These are phyloP conservation scores for Monopis laevigella DNA, from an alignment of 2,888 invertebrate species.

Conservation along the genomic window DNA sequence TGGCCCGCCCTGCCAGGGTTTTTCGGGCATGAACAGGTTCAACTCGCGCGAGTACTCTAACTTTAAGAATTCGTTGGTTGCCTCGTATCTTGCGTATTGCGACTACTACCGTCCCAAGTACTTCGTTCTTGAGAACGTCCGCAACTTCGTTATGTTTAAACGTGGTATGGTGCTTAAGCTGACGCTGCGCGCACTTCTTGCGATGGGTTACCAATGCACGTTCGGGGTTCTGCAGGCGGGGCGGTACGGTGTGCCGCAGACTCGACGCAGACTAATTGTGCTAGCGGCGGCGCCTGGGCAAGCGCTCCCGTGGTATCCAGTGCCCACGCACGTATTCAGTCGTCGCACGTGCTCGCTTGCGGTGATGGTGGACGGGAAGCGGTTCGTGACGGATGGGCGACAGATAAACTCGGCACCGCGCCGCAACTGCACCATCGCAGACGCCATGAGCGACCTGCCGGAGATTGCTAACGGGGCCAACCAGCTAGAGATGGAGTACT, in stretches of 20 bases:
- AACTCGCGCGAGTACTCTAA: conserved; percentile 52
- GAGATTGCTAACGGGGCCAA: conserved; percentile 44
- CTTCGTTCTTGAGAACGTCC: conserved; percentile 63
- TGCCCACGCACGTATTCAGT: conserved; percentile 55
- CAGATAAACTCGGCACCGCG: conserved; percentile 40
- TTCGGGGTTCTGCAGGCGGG: conserved; percentile 65
- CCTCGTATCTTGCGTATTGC: conserved; percentile 58
- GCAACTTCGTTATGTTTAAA: conserved; percentile 62
- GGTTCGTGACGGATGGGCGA: conserved; percentile 24
- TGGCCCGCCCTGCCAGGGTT: conserved; percentile 68
- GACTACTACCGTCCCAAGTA: conserved; percentile 62
- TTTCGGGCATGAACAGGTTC: conserved; percentile 64
- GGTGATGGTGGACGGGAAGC: conserved; percentile 43
- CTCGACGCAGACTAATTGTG: conserved; percentile 54
- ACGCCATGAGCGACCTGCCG: conserved; percentile 60
- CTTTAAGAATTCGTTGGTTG: conserved; percentile 62
- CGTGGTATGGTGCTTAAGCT: conserved; percentile 54
- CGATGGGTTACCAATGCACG: conserved; percentile 64
- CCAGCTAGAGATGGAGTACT: conserved; percentile 38
- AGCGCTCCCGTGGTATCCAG: conserved; percentile 52
- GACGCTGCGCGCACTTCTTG: conserved; percentile 46
- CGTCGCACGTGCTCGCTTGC: conserved; percentile 34
- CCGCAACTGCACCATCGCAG: conserved; percentile 36
- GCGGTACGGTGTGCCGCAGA: conserved; percentile 62
- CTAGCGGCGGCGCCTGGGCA: conserved; percentile 63